Percentiles rank a stretch among this genome's conserved stretches.
Conservation (phyloP, 2,888 invertebrate species). For the Hypolimnas misippus region DNA sequence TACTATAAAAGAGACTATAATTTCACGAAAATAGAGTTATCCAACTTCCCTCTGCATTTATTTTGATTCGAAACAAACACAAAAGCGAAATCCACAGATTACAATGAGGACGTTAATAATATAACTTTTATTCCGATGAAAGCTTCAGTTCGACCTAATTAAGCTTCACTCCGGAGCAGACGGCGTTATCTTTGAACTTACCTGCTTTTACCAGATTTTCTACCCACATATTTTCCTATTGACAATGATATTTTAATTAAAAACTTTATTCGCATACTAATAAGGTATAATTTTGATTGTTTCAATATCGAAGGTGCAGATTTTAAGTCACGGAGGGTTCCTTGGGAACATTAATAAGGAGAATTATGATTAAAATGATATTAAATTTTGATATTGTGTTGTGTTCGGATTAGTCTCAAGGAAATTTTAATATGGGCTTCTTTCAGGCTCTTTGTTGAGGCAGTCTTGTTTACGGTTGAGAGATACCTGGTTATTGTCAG, state of each 20-base stretch:
- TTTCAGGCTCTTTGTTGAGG: constrained; percentile 31
- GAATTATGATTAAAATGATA: constrained; percentile 84
- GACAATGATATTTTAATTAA: constrained; percentile 42
- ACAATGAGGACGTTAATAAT: constrained; percentile 38
- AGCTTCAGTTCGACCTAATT: constrained; percentile 68
- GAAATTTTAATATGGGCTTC: constrained; percentile 53
- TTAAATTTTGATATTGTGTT: constrained; percentile 84
- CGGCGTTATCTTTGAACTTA: constrained; percentile 80
- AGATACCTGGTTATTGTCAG: constrained; percentile 8
- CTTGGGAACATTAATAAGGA: constrained; percentile 79
- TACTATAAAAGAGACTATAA: no score
- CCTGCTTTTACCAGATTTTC: constrained; percentile 66
- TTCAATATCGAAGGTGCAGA: constrained; percentile 49
- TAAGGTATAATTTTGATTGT: constrained; percentile 46
- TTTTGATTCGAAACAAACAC: constrained; percentile 3
- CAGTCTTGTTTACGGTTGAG: constrained; percentile 17
- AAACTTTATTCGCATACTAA: constrained; percentile 13
- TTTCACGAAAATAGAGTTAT: no score
- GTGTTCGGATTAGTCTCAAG: constrained; percentile 80
- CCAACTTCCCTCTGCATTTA: neutral
- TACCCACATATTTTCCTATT: constrained; percentile 51
- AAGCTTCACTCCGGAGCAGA: constrained; percentile 65
- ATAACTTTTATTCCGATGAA: constrained; percentile 51
- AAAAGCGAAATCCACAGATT: neutral
- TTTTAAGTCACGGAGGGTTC: constrained; percentile 63